These are phyloP conservation scores for Microcebus murinus DNA, from an alignment of 2,113 vertebrate species.

Conservation along the genomic window DNA sequence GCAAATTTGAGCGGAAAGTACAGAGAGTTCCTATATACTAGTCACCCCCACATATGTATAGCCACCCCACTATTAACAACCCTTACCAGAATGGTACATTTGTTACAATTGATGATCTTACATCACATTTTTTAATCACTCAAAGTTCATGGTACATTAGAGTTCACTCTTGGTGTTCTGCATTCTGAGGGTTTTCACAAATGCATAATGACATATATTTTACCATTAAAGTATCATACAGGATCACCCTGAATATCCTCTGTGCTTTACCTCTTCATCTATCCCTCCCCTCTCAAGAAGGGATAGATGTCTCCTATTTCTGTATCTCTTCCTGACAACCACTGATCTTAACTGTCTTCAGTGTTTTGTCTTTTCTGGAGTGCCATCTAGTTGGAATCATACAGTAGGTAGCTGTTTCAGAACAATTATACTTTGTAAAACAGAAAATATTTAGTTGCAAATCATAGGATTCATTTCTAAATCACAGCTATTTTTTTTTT, in stretches of 20 bases:
- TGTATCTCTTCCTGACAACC: neutral
- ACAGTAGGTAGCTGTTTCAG: neutral
- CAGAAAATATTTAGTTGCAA: constrained; percentile 42
- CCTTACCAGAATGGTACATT: neutral
- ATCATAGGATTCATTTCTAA: neutral
- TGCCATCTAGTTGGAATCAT: neutral
- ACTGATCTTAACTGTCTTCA: neutral
- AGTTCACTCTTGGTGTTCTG: neutral
- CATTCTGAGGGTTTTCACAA: neutral
- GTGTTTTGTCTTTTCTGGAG: neutral
- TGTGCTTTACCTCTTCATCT: neutral
- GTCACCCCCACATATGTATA: neutral
- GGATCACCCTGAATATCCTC: neutral
- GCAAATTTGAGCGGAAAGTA: neutral
- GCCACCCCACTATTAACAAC: neutral
- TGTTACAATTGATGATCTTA: neutral
- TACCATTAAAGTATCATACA: neutral
- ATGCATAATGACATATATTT: neutral
- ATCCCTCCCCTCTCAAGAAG: neutral
- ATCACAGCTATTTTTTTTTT: neutral
- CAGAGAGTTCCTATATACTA: neutral
- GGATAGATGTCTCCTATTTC: too few relatives aligned
- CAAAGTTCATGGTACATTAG: neutral
- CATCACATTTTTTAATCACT: neutral
- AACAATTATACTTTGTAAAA: constrained; percentile 44